A percentile compares a stretch with the other conserved stretches of the same genome.
phyloP scores from a whole-genome alignment of 2,113 vertebrate genomes.

The Nycticorax nycticorax region DNA sequence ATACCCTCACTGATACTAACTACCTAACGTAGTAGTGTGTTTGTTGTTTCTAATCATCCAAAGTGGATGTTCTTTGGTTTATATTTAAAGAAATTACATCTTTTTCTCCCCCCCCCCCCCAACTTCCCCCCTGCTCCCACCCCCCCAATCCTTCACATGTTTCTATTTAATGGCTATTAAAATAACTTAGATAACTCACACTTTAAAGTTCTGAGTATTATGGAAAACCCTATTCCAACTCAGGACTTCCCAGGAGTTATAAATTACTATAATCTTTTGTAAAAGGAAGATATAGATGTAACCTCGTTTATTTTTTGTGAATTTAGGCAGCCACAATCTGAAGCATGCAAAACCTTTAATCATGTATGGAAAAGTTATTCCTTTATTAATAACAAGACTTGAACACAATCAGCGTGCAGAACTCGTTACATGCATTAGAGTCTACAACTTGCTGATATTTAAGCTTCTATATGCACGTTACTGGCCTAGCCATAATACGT shows the following conservation, averaged over 20 bases:
- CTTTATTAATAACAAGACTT: background rate
- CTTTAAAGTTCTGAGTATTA: background rate
- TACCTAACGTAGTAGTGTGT: background rate
- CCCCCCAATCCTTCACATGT: accelerated
- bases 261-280: background rate
- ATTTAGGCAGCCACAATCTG: background rate
- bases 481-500: background rate
- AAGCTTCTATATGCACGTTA: background rate
- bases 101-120: background rate
- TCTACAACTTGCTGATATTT: background rate
- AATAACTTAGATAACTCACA: background rate
- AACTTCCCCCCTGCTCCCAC: too few relatives aligned
- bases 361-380: background rate
- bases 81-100: background rate
- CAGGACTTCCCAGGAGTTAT: background rate
- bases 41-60: background rate
- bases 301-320: background rate
- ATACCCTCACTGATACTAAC: background rate
- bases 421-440: background rate
- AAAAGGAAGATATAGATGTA: background rate
- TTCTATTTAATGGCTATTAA: background rate
- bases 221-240: background rate
- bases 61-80: background rate
- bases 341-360: background rate
- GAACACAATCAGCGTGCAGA: background rate